A percentile compares a stretch with the other conserved stretches of the same genome.
Conservation (phyloP, 2,797 vertebrate species). For the Pseudochaenichthys georgianus region DNA sequence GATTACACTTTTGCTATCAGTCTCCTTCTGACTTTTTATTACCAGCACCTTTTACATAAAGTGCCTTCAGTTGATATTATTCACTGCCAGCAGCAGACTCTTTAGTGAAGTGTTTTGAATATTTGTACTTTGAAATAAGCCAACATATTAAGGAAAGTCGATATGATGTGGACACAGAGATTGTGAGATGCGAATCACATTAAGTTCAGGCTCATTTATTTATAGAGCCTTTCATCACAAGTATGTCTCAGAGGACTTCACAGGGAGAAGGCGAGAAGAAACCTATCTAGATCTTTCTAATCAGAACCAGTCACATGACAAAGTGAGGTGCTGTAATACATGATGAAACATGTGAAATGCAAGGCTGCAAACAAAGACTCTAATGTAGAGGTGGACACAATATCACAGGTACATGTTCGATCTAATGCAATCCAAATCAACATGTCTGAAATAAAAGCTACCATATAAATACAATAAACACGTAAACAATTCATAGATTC, state of each 20-base stretch:
- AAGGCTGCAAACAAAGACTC: slow-evolving; percentile 48
- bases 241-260: slow-evolving; percentile 48
- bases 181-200: slow-evolving; percentile 41
- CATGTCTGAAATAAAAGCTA: slow-evolving; percentile 17
- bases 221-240: slow-evolving; percentile 60
- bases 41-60: neutral
- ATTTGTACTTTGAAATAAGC: slow-evolving; percentile 39
- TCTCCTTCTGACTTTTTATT: slow-evolving; percentile 29
- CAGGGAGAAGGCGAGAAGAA: slow-evolving; percentile 28
- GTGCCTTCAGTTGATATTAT: slow-evolving; percentile 25
- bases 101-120: slow-evolving; percentile 14
- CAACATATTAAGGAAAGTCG: slow-evolving; percentile 8
- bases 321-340: slow-evolving; percentile 68
- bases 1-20: neutral
- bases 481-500: neutral
- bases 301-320: slow-evolving; percentile 62
- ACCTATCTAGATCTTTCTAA: slow-evolving; percentile 50
- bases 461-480: neutral
- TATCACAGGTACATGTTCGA: slow-evolving; percentile 29
- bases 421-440: slow-evolving; percentile 28
- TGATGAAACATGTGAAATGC: slow-evolving; percentile 76
- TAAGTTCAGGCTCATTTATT: slow-evolving; percentile 55
- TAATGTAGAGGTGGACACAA: slow-evolving; percentile 42
- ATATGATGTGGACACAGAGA: slow-evolving; percentile 12
- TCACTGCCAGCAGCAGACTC: slow-evolving; percentile 14